These are phyloP conservation scores for Takifugu rubripes DNA, from an alignment of 2,797 vertebrate species.

Conservation along the genomic window DNA sequence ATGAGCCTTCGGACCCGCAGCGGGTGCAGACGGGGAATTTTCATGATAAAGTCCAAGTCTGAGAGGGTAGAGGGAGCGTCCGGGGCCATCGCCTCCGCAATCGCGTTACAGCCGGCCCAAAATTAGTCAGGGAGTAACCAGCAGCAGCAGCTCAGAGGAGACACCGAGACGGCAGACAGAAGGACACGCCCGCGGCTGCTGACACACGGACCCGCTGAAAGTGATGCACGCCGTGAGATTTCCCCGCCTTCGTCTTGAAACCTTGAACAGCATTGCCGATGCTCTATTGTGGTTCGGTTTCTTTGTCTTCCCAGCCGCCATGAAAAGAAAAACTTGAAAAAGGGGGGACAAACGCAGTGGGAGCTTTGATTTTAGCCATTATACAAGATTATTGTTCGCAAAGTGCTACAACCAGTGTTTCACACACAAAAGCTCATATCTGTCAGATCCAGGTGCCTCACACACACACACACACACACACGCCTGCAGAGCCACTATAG, in stretches of 20 bases:
- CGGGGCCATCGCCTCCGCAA: slow-evolving; percentile 18
- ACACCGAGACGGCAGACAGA: slow-evolving; percentile 2
- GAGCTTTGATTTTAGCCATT: no score
- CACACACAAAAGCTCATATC: no score
- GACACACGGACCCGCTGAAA: not conserved
- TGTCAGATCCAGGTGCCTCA: not conserved
- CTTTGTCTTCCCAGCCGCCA: no score
- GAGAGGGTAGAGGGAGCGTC: slow-evolving; percentile 16
- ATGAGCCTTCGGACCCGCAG: not conserved
- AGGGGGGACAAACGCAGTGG: no score
- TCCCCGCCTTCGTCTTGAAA: not conserved
- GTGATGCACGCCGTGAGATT: not conserved
- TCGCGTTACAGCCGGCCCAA: slow-evolving; percentile 27
- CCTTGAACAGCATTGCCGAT: not conserved
- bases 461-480: not conserved
- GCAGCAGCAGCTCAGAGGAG: slow-evolving; percentile 4
- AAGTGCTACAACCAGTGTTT: no score
- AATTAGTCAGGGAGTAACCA: slow-evolving; percentile 25
- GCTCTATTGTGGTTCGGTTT: no score
- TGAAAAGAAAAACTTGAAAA: no score
- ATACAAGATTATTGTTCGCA: no score
- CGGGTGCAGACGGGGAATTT: slow-evolving; percentile 12
- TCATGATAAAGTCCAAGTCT: slow-evolving; percentile 19
- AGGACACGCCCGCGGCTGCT: not conserved
- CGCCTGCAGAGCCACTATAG: no score